Base-by-base conservation (phyloP, 2,888 invertebrate genomes). In the Latheticus oryzae region DNA sequence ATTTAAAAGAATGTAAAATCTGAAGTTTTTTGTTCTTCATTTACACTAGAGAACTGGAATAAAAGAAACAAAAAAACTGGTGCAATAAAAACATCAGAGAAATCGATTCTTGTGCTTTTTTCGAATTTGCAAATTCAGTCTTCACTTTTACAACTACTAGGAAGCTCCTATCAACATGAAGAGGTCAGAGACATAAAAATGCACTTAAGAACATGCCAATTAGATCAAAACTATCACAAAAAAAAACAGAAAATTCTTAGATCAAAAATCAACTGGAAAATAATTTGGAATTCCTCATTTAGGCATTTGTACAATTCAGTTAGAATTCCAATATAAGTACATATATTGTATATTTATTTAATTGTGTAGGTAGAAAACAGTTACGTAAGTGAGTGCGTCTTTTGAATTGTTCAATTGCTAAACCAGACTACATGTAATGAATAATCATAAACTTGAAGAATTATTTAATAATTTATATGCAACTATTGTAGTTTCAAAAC, bases 401-500 rank as follows among this genome's bases (percentile, higher is more conserved):
- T 45, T 54, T 54, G 53, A 54, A 54, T 54, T 54, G 43, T 54
- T 45, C 53, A 54, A 54, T 54, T 54, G 53, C 52, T 21, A 24
- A 35, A 35, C 35, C 48, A 24, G 35, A 8, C 33, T 42, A 40
- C 52, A 40, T 30, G 52, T 15, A 37, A 52, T 40, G 52, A 40
- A 52, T 52, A 52, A 52, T 52, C 35, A 42, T 52, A 52, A 52
- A 40, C 32, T 32, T 42, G 17, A 42, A 24, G 37, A 52, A 52
- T n/a, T n/a, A 52, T 26, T 26, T 30, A 15, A n/a, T n/a, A 37
- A 50, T 50, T 50, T 50, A 50, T 50, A 50, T 28, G 26, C 28
- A 17, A 19, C 38, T 50, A n/a, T 52, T 50, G 50, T n/a, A n/a
- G n/a, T n/a, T n/a, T n/a, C n/a, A n/a, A n/a, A n/a, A n/a, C n/a